Base-by-base conservation (phyloP, 2,113 vertebrate genomes). In the Salvelinus fontinalis region DNA sequence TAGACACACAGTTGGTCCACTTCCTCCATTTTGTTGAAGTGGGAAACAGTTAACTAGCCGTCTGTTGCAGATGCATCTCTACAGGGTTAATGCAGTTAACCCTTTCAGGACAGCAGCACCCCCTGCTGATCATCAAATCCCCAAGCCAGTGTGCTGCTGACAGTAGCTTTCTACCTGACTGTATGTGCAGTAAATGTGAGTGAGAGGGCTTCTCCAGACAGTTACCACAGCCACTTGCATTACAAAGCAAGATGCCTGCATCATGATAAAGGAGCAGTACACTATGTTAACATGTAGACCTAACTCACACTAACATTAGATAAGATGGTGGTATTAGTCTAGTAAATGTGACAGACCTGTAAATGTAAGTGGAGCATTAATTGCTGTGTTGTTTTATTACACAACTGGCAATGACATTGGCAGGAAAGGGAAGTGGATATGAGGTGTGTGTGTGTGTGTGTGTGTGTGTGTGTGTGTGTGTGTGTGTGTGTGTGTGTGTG, bases 51-150 rank as follows among this genome's bases (percentile, higher is more conserved):
- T 27, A 24, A 27, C 20, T 24, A 54, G 31, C 49, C 31, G 44
- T 39, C 44, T 67, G 54, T 48, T 26, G 5, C 20, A 70, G 34
- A 70, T 51, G 31, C 69, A 14, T 26, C 69, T 70, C 69, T 26
- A 24, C 39, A 49, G 44, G 44, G 44, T 11, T 54, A 71, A 71
- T 71, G 48, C 12, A 27, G 49, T 71, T 67, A 67, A 67, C 66
- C 66, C 18, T 1, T 67, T 29, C 65, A 9, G 5, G 4, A 67
- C 5, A 67, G 26, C 26, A 18, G 24, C 59, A n/a, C 66, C 66
- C 29, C 66, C 14, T 67, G 66, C 29, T 34, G 26, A 34, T 39
- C 29, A 67, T 18, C 8, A 68, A 68, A 68, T 68, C 67, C 67
- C 16, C 26, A 31, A 22, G n/a, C 6, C 59, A 62, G 59, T 62